Evolutionary conservation across 2,888 invertebrate genomes (phyloP), one percentile per base, ranked within the genome.

Genomic region (Trimorus sp.): DNA sequence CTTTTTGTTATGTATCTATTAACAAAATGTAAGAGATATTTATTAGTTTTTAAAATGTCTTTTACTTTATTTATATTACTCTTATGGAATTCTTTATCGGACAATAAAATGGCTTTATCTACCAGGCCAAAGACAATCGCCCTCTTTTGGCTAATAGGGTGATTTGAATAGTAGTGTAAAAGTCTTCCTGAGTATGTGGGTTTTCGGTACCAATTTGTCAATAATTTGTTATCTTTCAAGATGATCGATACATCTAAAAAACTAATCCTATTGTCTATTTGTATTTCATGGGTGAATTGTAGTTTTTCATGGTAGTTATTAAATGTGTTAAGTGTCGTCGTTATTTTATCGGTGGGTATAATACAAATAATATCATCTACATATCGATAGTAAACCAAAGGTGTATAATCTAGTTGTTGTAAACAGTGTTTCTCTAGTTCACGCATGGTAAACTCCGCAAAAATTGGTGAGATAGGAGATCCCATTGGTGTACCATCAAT

Each of bases 401-500:
- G 45, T 12, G 48, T 7, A 7, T 66, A 77, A 11, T 68, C 51
- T 1, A 68, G 15, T 1, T 9, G 9, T 9, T 60, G 16, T 0
- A 84, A 12, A 16, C 71, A 53, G 14, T 42, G 1, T 6, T 59
- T 42, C 69, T 83, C 84, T 5, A 85, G 37, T 7, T 68, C 53
- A 83, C 83, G 84, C 85, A 71, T 76, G 26, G 14, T 86, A 4
- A 58, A 16, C 12, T 69, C 58, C 15, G 48, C 56, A 49, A 69
- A 58, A 11, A 69, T 16, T 5, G 84, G 84, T 14, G 83, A 84
- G 11, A 86, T 49, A 0, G 86, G 84, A 4, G 79, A 83, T 7
- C 84, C 84, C 84, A 85, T 85, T 0, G 84, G 83, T n/a, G 83
- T 62, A 11, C 84, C 84, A 15, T 75, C 51, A 0, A 68, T 69